Evolutionary conservation across 2,888 invertebrate genomes (phyloP).

Genomic region (Boloria selene): DNA sequence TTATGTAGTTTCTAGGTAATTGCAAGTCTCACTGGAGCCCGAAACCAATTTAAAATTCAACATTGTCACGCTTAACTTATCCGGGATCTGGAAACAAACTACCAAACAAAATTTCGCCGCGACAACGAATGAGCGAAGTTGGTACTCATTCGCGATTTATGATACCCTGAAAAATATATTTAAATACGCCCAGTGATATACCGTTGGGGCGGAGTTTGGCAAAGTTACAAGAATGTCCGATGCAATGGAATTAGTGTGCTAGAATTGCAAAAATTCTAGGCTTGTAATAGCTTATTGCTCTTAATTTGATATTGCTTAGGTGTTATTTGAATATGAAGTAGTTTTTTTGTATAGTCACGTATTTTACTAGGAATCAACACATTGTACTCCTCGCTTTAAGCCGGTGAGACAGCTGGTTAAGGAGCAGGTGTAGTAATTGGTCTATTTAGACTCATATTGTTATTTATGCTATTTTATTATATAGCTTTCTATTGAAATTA

Average conservation of each 20-base stretch:
- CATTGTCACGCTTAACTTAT: conserved; percentile 45
- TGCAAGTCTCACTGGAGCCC: conserved; percentile 30
- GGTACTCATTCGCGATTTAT: conserved; percentile 55
- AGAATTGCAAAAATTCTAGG: conserved; percentile 35
- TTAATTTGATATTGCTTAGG: conserved; percentile 17
- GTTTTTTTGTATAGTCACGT: neutral
- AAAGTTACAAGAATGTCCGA: conserved; percentile 51
- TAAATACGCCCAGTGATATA: conserved; percentile 55
- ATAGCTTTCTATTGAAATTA: too few relatives aligned
- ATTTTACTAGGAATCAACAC: too few relatives aligned
- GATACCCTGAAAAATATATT: conserved; percentile 56
- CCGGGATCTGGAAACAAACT: conserved; percentile 46
- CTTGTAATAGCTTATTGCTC: conserved; percentile 28
- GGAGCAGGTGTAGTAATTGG: too few relatives aligned
- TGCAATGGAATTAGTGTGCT: conserved; percentile 37
- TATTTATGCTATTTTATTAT: too few relatives aligned
- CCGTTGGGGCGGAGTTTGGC: conserved; percentile 50
- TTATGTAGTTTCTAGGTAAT: conserved; percentile 36
- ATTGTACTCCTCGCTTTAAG: too few relatives aligned
- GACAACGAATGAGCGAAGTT: conserved; percentile 51
- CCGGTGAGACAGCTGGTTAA: too few relatives aligned
- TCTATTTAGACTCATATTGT: too few relatives aligned
- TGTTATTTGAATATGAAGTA: neutral
- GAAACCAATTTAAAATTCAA: conserved; percentile 46
- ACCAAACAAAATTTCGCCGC: conserved; percentile 47